Evolutionary conservation across 2,113 vertebrate species (phyloP).

Genomic region (Cynoglossus semilaevis): DNA sequence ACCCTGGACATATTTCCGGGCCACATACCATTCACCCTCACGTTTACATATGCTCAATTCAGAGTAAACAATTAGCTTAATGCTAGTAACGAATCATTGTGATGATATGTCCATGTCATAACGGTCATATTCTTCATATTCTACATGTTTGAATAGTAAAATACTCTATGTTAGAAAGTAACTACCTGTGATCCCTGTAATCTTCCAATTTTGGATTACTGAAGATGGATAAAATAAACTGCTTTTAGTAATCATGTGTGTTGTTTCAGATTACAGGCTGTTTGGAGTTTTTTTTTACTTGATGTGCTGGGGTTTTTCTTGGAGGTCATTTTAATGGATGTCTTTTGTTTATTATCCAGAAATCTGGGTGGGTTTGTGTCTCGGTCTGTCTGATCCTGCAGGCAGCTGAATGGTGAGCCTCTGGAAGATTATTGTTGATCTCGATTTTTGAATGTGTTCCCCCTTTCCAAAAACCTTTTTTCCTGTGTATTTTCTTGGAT

Average conservation of each 20-base stretch:
- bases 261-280: constrained; percentile 4
- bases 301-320: constrained; percentile 11
- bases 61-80: too few species aligned
- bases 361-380: constrained; percentile 15
- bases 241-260: constrained; percentile 2
- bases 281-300: constrained; percentile 38
- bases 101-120: neutral
- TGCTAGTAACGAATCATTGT: too few species aligned
- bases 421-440: constrained; percentile 43
- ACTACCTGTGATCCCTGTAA: constrained; percentile 12
- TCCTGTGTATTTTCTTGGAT: constrained; percentile 29
- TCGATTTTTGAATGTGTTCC: constrained; percentile 24
- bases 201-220: neutral
- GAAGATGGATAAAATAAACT: neutral
- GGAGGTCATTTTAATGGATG: constrained; percentile 18
- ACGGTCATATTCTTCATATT: neutral
- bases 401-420: constrained; percentile 43
- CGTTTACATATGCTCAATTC: too few species aligned
- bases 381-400: constrained; percentile 47
- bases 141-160: neutral
- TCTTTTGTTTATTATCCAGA: constrained; percentile 46
- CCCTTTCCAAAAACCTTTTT: constrained; percentile 11
- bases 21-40: too few species aligned
- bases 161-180: neutral
- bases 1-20: too few species aligned